These are phyloP conservation scores for Zaprionus bogoriensis DNA, from an alignment of 2,888 invertebrate species.

Conservation along the genomic window DNA sequence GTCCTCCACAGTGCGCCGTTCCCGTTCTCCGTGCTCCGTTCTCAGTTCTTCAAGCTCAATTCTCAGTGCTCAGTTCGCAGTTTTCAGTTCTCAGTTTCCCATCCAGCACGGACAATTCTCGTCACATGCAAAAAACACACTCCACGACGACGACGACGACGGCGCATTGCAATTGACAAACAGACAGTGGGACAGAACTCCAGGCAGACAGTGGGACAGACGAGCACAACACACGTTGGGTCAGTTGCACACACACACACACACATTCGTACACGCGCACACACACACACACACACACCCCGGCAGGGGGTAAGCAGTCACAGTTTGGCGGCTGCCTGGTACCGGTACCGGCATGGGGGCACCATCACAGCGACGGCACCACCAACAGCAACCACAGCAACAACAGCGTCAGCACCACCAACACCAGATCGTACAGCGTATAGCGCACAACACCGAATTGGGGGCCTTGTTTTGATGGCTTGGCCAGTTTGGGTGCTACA, in stretches of 20 bases:
- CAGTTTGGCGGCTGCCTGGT: slow-evolving; percentile 56
- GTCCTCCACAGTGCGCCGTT: slow-evolving; percentile 45
- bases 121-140: slow-evolving; percentile 64
- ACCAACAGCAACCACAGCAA: slow-evolving; percentile 1
- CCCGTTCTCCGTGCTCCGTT: neutral
- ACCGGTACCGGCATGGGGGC: slow-evolving; percentile 47
- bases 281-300: slow-evolving; percentile 11
- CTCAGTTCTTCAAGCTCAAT: too few relatives aligned
- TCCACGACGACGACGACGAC: slow-evolving; percentile 34
- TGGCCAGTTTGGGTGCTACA: slow-evolving; percentile 56
- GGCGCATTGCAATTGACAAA: slow-evolving; percentile 75
- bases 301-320: slow-evolving; percentile 67
- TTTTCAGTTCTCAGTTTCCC: slow-evolving; percentile 43
- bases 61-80: slow-evolving; percentile 23
- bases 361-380: neutral
- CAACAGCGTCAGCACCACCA: neutral
- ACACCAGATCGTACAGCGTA: slow-evolving; percentile 7
- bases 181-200: slow-evolving; percentile 49
- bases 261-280: slow-evolving; percentile 13
- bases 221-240: slow-evolving; percentile 64
- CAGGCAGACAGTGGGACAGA: slow-evolving; percentile 32
- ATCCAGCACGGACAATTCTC: slow-evolving; percentile 75
- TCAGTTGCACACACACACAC: slow-evolving; percentile 63
- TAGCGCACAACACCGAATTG: slow-evolving; percentile 53
- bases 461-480: slow-evolving; percentile 76